These are phyloP conservation scores for Melolontha melolontha DNA, from an alignment of 2,888 invertebrate species.

Conservation along the genomic window DNA sequence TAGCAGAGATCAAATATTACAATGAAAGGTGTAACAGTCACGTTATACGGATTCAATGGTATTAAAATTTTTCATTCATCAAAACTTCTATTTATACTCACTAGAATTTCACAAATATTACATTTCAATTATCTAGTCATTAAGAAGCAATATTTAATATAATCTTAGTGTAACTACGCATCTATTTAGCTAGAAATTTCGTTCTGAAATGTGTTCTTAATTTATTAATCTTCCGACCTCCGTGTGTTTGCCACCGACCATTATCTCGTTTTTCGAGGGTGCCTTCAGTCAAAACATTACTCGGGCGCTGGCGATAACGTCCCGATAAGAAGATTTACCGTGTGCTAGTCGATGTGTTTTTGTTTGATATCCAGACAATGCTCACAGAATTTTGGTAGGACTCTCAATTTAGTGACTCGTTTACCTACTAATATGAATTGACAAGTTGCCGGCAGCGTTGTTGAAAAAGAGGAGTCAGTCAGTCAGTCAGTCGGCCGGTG, in stretches of 20 bases:
- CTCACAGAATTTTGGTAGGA: constrained; percentile 10
- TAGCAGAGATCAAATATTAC: no score
- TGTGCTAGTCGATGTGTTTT: constrained; percentile 7
- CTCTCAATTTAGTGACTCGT: constrained; percentile 47
- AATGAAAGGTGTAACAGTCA: no score
- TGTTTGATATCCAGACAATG: constrained; percentile 1
- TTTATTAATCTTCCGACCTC: constrained; percentile 40
- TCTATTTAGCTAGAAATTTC: no score
- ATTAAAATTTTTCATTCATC: no score
- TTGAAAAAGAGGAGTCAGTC: constrained; percentile 31
- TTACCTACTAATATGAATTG: constrained; percentile 51
- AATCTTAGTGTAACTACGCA: no score
- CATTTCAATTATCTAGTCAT: no score
- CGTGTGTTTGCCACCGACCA: constrained; percentile 26
- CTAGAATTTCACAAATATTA: no score
- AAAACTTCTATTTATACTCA: no score
- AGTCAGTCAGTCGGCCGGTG: constrained; percentile 22
- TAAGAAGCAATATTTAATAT: no score
- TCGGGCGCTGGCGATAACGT: constrained; percentile 46
- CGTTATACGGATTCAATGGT: no score
- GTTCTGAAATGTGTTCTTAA: constrained; percentile 16
- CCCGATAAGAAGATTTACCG: constrained; percentile 51
- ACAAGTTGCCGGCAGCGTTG: constrained; percentile 44
- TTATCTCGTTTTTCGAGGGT: constrained; percentile 48
- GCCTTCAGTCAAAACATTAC: constrained; percentile 51